phyloP scores from a whole-genome alignment of 1,140 invertebrate species.

The Danaus melanippus region DNA sequence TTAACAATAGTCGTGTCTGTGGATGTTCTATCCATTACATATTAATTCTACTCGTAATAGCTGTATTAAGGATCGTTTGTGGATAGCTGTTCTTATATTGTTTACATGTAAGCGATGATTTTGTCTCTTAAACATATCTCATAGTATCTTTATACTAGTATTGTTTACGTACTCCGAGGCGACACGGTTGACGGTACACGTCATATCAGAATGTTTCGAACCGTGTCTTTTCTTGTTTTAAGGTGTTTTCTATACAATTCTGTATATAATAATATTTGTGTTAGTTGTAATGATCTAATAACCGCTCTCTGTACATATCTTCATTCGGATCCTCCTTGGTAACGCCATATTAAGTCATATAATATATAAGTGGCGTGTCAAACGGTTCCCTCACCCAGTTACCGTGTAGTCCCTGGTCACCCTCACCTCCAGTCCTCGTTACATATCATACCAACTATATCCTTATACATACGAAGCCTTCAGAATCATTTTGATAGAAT shows the following conservation, averaged over 20 bases:
- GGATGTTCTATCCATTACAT: slow-evolving; percentile 9
- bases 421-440: no score
- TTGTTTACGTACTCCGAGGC: not conserved
- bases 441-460: no score
- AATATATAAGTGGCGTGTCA: no score
- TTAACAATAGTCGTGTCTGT: not conserved
- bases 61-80: not conserved
- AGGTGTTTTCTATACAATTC: slow-evolving; percentile 1
- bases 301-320: no score
- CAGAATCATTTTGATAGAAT: no score
- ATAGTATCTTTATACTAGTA: slow-evolving; percentile 12
- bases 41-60: not conserved
- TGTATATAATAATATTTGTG: not conserved
- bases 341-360: no score
- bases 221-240: slow-evolving; percentile 6
- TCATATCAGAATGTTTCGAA: not conserved
- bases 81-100: slow-evolving; percentile 3
- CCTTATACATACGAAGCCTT: no score
- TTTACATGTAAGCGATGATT: slow-evolving; percentile 4
- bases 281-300: no score
- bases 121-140: slow-evolving; percentile 11
- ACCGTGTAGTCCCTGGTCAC: no score
- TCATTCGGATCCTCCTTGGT: no score
- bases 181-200: no score
- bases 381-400: no score